Evolutionary conservation across 2,888 invertebrate genomes (phyloP), one percentile per base, ranked within the genome.

Genomic region (Athrips mouffetella): DNA sequence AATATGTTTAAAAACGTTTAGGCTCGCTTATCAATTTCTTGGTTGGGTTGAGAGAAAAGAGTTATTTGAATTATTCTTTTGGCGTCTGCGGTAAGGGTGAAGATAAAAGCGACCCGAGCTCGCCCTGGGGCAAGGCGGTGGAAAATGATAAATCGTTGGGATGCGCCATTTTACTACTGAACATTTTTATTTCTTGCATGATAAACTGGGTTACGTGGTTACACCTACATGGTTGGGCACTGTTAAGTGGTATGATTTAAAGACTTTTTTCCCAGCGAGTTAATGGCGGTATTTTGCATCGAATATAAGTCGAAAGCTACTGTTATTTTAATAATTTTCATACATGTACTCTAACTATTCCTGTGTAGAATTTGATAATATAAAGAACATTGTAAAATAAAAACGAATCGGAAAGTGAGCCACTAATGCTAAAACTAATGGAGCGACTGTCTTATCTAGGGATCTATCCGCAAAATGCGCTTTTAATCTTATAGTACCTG

Each of bases 121-220:
- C n/a, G 60, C 63, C 63, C 49, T 21, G 40, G 51, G 58, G 65
- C 61, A 64, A 69, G 67, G 63, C 65, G 59, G 59, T 65, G 65
- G 57, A 62, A 72, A 65, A 70, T 75, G 68, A 74, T 72, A 69
- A 67, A 73, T 72, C 57, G 57, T 55, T 50, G 60, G 51, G 57
- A 62, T 59, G 62, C 68, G 57, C 64, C 57, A 52, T 70, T 65
- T 66, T 66, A 63, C 62, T 60, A 64, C 59, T 53, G 57, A 59
- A 50, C 57, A 59, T 62, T 62, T 62, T 65, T 62, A 58, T 58
- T 40, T 46, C 45, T 51, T 47, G 47, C 45, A 49, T 51, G 48
- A 57, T 44, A 50, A 45, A 47, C 29, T 37, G 11, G 13, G 45
- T 47, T 23, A 45, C 44, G 48, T 35, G n/a, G n/a, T n/a, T n/a